Base-by-base conservation (phyloP, 1,140 invertebrate genomes). In the Brachionus sp. region DNA sequence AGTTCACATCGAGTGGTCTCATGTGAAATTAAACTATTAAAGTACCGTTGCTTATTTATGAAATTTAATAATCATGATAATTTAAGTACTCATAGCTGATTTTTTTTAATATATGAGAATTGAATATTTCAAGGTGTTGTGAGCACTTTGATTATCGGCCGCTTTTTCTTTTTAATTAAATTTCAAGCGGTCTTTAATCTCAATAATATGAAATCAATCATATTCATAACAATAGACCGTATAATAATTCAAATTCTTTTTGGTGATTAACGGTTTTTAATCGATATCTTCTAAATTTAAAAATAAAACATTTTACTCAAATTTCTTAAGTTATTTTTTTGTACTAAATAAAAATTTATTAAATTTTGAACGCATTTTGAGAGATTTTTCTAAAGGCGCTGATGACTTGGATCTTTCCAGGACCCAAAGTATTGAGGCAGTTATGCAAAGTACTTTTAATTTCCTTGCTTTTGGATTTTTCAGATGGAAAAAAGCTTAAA, bases 151-250 rank as follows among this genome's bases (percentile, higher is more conserved):
- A 33, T 66, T n/a, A 33, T 37, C 25, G 64, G 33, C 33, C 64
- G 33, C 33, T 13, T 70, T 70, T 57, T 57, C 23, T 57, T 16
- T 16, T 37, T 37, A 37, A 39, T 37, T 70, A 39, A 39, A 19
- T 70, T 70, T 37, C 16, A 35, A 19, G 29, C 35, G 35, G 29
- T 70, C 50, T 70, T 70, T 37, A 70, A 70, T 70, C 66, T 39
- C 33, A 70, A 70, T 70, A 70, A 70, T 39, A 39, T 70, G 35
- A 70, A 70, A 70, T 70, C 66, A 70, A 70, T 70, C 66, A 70
- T 70, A 70, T 39, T 70, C 16, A 19, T 39, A 70, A 37, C 66
- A 70, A 70, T 70, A 39, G 35, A 70, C 33, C 66, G 37, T 37
- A 70, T 70, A 66, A 37, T 19, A 19, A 70, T 70, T 70, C 19